Evolutionary conservation across 2,113 vertebrate species (phyloP).

Genomic region (Acrocephalus kingi): DNA sequence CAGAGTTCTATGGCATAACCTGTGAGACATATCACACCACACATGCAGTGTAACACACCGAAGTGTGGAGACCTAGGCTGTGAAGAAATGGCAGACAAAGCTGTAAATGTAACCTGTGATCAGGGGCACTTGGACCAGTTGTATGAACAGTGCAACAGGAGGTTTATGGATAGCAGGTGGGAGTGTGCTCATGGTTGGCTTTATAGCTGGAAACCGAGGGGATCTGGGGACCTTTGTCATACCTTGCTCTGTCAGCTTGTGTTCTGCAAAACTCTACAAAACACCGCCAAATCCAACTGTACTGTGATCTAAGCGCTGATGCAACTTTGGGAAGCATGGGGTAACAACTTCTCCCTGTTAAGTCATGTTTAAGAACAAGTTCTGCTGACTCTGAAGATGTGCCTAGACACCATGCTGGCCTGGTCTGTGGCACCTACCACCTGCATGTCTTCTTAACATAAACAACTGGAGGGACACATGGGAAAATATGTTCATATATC

Average conservation of each 20-base stretch:
- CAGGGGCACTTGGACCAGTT: not conserved
- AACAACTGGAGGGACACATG: not conserved
- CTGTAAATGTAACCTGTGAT: not conserved
- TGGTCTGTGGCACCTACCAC: not conserved
- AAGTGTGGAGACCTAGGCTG: not conserved
- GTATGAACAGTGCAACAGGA: not conserved
- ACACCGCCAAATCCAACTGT: not conserved
- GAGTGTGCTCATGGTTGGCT: not conserved
- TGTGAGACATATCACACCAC: not conserved
- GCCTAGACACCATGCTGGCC: not conserved
- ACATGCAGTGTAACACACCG: rapidly evolving
- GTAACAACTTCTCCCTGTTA: not conserved
- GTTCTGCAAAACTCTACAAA: not conserved
- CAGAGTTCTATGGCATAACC: not conserved
- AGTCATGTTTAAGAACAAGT: not conserved
- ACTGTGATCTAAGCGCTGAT: not conserved
- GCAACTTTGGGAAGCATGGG: not conserved
- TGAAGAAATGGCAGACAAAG: not conserved
- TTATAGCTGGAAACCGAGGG: not conserved
- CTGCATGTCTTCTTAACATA: not conserved
- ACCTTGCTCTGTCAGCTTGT: not conserved
- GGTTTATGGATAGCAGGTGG: not conserved
- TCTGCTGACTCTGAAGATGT: not conserved
- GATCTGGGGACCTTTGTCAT: rapidly evolving
- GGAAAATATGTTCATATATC: not conserved